Conservation (phyloP, 2,113 vertebrate genomes). For the Plecturocebus donacophilus region DNA sequence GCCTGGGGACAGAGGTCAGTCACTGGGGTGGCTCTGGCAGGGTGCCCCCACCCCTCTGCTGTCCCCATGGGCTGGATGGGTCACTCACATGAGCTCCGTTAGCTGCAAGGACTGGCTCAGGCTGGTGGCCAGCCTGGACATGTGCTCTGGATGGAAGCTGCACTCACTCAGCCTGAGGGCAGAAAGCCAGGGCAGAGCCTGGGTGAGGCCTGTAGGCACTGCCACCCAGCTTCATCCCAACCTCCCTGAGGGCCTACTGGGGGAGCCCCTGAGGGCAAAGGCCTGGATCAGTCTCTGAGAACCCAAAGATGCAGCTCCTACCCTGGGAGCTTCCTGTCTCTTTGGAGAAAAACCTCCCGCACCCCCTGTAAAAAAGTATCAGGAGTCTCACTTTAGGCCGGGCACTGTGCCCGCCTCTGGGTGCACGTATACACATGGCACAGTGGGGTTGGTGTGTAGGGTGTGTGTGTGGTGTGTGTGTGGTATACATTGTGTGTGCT, state of each 20-base stretch:
- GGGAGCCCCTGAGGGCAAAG: neutral
- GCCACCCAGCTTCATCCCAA: neutral
- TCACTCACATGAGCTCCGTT: slow-evolving; percentile 87
- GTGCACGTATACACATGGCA: neutral
- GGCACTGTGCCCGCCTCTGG: neutral
- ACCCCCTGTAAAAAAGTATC: neutral
- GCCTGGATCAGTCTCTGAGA: neutral
- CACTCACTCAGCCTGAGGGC: slow-evolving; percentile 86
- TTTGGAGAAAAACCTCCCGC: neutral
- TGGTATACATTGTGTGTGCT: neutral
- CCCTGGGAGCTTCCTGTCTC: neutral
- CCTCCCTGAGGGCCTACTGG: neutral
- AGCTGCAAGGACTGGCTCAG: slow-evolving; percentile 81
- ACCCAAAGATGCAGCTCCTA: neutral
- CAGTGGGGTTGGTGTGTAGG: too few relatives aligned
- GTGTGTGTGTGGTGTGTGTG: neutral
- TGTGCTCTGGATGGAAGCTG: slow-evolving; percentile 80
- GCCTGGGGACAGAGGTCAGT: slow-evolving; percentile 75
- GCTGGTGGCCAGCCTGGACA: slow-evolving; percentile 82
- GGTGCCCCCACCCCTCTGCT: neutral
- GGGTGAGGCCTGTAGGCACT: neutral
- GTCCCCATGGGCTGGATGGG: accelerated
- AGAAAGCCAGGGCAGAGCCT: neutral
- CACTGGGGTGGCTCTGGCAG: neutral
- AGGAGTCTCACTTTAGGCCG: accelerated